Conservation (phyloP, 2,888 invertebrate genomes). For the Schizaphis graminum region DNA sequence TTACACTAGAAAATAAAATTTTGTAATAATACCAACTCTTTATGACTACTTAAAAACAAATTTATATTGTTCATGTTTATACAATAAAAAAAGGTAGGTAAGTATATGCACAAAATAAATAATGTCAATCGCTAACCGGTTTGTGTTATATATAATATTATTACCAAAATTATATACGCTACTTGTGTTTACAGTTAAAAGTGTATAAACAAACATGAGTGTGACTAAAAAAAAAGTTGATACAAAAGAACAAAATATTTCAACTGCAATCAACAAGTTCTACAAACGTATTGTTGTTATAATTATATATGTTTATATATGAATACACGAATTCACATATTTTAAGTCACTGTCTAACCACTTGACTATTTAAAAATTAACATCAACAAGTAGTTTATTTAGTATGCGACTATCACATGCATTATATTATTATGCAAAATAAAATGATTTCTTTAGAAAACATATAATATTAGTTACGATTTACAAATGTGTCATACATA, state of each 20-base stretch:
- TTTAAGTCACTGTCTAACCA: background rate
- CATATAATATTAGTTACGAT: slow-evolving; percentile 12
- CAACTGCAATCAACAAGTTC: slow-evolving; percentile 23
- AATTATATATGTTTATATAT: background rate
- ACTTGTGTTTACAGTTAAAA: background rate
- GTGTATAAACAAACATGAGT: background rate
- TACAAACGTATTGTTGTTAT: background rate
- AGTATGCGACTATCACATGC: background rate
- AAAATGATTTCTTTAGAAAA: slow-evolving; percentile 25
- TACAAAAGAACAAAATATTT: slow-evolving; percentile 27
- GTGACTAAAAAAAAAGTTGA: background rate
- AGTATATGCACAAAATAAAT: background rate
- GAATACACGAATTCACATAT: background rate
- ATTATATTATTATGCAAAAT: slow-evolving; percentile 33
- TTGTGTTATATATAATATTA: background rate
- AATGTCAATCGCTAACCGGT: slow-evolving; percentile 25
- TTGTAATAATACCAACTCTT: background rate
- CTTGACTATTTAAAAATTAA: slow-evolving; percentile 12
- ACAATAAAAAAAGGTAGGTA: background rate
- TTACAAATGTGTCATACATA: background rate
- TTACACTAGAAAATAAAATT: background rate
- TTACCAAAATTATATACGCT: background rate
- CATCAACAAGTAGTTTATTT: slow-evolving; percentile 43
- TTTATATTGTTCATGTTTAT: background rate
- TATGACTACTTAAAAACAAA: background rate